Conservation (phyloP, 2,888 invertebrate species). For the Aplocera efformata region DNA sequence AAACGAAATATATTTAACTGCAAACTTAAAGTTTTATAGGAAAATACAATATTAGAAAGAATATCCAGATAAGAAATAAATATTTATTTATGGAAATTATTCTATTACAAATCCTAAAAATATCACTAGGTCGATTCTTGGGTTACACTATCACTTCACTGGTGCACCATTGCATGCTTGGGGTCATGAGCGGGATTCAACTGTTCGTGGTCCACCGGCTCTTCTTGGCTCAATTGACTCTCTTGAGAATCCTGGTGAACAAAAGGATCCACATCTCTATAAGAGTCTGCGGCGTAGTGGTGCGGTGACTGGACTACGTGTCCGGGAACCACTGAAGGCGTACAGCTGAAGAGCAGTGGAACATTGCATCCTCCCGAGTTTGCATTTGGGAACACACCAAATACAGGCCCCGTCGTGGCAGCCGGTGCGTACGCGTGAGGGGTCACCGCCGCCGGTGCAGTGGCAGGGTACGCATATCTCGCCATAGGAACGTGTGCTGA, state of each 20-base stretch:
- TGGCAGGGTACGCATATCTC: slow-evolving; percentile 39
- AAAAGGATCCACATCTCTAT: slow-evolving; percentile 45
- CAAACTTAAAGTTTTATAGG: too few relatives aligned
- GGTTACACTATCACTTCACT: slow-evolving; percentile 18
- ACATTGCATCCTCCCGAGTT: slow-evolving; percentile 55
- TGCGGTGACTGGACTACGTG: slow-evolving; percentile 41
- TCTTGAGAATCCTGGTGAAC: slow-evolving; percentile 33
- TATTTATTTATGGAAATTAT: background rate
- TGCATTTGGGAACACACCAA: slow-evolving; percentile 60
- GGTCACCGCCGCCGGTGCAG: slow-evolving; percentile 19
- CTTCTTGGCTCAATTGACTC: slow-evolving; percentile 26
- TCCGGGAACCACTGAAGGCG: slow-evolving; percentile 59
- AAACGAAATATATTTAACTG: too few relatives aligned
- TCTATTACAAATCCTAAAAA: background rate
- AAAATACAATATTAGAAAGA: too few relatives aligned
- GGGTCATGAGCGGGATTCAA: slow-evolving; percentile 32
- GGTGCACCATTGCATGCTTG: slow-evolving; percentile 28
- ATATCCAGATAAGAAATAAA: too few relatives aligned
- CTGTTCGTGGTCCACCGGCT: slow-evolving; percentile 31
- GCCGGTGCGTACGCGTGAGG: slow-evolving; percentile 26
- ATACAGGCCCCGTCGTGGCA: slow-evolving; percentile 39
- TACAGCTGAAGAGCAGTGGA: slow-evolving; percentile 64
- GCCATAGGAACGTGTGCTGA: slow-evolving; percentile 49
- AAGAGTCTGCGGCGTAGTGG: slow-evolving; percentile 35
- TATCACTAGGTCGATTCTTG: slow-evolving; percentile 2